phyloP scores from a whole-genome alignment of 1,140 invertebrate species.

The Apocrypta bakeri region DNA sequence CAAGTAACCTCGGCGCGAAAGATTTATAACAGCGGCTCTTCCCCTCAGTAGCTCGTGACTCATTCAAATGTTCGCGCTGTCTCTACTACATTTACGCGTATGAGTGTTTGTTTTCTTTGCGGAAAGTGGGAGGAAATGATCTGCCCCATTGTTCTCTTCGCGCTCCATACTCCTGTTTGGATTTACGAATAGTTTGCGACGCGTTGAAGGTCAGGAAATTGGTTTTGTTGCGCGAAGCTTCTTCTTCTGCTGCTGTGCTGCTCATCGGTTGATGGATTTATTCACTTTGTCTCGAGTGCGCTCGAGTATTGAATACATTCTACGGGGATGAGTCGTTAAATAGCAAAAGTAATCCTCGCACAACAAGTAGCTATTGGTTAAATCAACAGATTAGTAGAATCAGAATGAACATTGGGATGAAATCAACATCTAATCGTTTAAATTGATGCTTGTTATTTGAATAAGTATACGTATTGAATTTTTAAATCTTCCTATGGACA shows the following conservation, averaged over 20 bases:
- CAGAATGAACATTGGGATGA: no score
- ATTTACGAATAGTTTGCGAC: neutral
- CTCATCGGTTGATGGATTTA: neutral
- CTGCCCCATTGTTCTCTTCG: neutral
- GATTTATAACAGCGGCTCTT: conserved; percentile 6
- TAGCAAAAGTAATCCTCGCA: no score
- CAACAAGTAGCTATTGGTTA: no score
- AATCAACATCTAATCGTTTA: no score
- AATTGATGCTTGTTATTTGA: no score
- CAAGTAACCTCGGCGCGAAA: neutral
- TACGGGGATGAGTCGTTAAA: no score
- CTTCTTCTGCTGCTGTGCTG: neutral
- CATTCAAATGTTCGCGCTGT: neutral
- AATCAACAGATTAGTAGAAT: no score
- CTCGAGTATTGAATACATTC: no score
- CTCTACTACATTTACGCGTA: neutral
- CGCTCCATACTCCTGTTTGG: neutral
- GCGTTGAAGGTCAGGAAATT: neutral
- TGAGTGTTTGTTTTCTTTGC: neutral
- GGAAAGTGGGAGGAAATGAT: neutral
- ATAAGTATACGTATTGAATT: no score
- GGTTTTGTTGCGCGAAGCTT: neutral
- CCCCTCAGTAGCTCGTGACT: neutral
- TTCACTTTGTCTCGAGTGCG: no score
- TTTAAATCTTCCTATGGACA: no score